Percentiles rank a stretch among this genome's conserved stretches.
phyloP scores from a whole-genome alignment of 2,113 vertebrate species.

The Azemiops feae region DNA sequence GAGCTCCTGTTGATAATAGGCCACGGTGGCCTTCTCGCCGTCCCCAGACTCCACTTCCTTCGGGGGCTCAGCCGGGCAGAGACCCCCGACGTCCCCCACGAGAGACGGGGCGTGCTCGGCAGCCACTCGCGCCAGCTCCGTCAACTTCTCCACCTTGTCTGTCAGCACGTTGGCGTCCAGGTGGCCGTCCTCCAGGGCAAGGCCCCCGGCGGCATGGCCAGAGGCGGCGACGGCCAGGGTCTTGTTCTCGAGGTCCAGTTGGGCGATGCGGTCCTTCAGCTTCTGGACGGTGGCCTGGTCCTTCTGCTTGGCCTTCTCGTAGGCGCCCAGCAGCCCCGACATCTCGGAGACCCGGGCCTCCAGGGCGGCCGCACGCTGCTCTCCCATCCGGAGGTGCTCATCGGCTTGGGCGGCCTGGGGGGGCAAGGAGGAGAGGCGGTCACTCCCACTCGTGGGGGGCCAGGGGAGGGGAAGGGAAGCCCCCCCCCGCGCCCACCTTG shows the following conservation, averaged over 20 bases:
- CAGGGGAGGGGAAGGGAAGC: not conserved
- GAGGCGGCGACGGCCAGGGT: constrained; percentile 81
- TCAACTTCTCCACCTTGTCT: constrained; percentile 85
- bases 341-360: constrained; percentile 84
- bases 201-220: constrained; percentile 64
- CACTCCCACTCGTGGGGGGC: not conserved
- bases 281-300: constrained; percentile 83
- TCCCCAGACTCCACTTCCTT: constrained; percentile 58
- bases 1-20: constrained; percentile 87
- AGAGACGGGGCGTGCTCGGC: constrained; percentile 60
- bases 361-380: constrained; percentile 80
- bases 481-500: constrained; percentile 72
- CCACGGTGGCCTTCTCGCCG: constrained; percentile 68
- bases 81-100: not conserved
- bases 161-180: constrained; percentile 76
- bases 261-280: constrained; percentile 83
- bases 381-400: constrained; percentile 81
- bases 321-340: constrained; percentile 84
- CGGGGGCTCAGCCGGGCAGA: constrained; percentile 17
- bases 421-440: not conserved
- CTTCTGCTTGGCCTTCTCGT: constrained; percentile 83
- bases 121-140: constrained; percentile 76
- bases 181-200: constrained; percentile 70
- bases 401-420: constrained; percentile 77
- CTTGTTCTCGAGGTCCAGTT: constrained; percentile 92